These are phyloP conservation scores for Schizopygopsis malacanthus DNA, from an alignment of 2,797 vertebrate genomes.

Conservation along the genomic window DNA sequence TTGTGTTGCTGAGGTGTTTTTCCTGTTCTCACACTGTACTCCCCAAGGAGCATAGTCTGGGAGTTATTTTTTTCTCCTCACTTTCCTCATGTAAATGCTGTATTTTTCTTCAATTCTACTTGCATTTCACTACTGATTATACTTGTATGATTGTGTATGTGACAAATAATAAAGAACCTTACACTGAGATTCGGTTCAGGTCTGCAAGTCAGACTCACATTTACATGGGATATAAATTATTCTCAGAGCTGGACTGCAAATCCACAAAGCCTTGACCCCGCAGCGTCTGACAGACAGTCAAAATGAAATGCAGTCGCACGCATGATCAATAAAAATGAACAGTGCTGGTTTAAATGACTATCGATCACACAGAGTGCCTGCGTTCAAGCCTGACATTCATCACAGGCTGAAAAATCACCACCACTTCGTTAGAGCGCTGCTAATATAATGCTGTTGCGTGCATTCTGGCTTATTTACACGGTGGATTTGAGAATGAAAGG, in stretches of 20 bases:
- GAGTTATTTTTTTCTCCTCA: no score
- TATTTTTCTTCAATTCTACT: no score
- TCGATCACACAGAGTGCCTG: constrained; percentile 61
- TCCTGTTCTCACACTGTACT: no score
- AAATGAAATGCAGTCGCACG: constrained; percentile 34
- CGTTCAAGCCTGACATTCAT: constrained; percentile 64
- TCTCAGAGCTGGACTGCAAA: constrained; percentile 13
- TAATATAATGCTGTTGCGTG: neutral
- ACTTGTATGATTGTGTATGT: no score
- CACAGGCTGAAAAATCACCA: constrained; percentile 61
- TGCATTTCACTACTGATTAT: no score
- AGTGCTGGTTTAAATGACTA: constrained; percentile 59
- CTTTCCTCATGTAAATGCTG: no score
- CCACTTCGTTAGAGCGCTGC: constrained; percentile 65
- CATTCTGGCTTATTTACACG: no score
- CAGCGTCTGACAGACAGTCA: constrained; percentile 11
- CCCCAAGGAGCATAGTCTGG: no score
- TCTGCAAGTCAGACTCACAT: neutral
- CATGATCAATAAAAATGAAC: constrained; percentile 56
- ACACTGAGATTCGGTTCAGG: neutral
- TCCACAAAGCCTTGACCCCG: neutral
- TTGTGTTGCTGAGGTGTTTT: no score
- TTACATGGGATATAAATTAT: neutral
- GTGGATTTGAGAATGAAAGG: no score
- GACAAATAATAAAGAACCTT: no score